Evolutionary conservation across 2,113 vertebrate genomes (phyloP), one percentile per base, ranked within the genome.

Genomic region (Saguinus midas): DNA sequence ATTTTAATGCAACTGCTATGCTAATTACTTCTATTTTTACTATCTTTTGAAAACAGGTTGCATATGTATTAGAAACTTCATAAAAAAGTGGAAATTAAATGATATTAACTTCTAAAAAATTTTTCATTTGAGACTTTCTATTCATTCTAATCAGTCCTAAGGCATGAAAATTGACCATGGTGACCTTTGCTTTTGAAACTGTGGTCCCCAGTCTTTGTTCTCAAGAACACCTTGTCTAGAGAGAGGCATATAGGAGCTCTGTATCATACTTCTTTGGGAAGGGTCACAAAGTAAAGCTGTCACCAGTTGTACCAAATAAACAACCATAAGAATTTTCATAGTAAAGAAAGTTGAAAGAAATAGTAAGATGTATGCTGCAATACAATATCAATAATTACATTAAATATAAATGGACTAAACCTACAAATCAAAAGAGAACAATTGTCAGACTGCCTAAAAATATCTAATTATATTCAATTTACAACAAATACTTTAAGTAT

Each of bases 41-140:
- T 95, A 73, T 52, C 68, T 73, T 88, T 70, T 43, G 76, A 90
- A 84, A 75, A 14, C 18, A 80, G 29, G 10, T 82, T 61, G 23
- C 11, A 61, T 17, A 94, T 23, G 45, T 25, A 85, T 68, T 35
- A 84, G 21, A 64, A 95, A 83, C 16, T 92, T 50, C 68, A 35
- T 90, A 35, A 85, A 68, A 35, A 93, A 87, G 32, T 73, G 0
- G 48, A 96, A 96, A 93, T 58, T 87, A 88, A 93, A 85, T 88
- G 29, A 1, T 23, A 90, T 78, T 64, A 52, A 76, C 29, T 86
- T 96, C 25, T 48, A 61, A 76, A 45, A 72, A 10, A 55, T 55
- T 92, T 91, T 87, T 83, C 50, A 92, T 88, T 80, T 94, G 66
- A 70, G 85, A 90, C 14, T 58, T 86, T 86, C 29, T 37, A 76